These are phyloP conservation scores for Globodera ellingtonae DNA, from an alignment of 1,140 invertebrate species.

Conservation along the genomic window DNA sequence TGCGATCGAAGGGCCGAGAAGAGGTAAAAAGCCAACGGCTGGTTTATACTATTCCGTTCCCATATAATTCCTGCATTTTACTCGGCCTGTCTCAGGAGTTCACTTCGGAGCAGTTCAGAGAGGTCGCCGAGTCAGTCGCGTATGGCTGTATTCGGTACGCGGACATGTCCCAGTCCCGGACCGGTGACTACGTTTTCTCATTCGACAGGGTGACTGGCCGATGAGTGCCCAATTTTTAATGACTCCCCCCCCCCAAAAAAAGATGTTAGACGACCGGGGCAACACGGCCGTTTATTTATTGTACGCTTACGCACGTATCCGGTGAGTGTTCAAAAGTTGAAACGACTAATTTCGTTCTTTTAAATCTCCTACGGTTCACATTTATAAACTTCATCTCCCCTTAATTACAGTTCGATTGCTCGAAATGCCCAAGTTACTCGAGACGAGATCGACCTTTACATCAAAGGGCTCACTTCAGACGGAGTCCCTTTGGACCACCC, in stretches of 20 bases:
- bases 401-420: constrained; percentile 72
- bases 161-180: constrained; percentile 89
- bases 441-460: constrained; percentile 43
- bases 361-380: neutral
- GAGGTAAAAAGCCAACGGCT: neutral
- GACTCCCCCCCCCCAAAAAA: constrained; percentile 2
- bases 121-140: constrained; percentile 85
- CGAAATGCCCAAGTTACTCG: constrained; percentile 74
- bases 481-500: constrained; percentile 76
- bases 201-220: constrained; percentile 79
- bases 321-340: constrained; percentile 69
- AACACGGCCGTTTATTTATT: constrained; percentile 97
- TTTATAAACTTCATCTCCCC: neutral
- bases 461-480: constrained; percentile 14
- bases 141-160: constrained; percentile 99
- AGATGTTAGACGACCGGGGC: constrained; percentile 97
- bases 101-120: constrained; percentile 78
- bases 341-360: neutral
- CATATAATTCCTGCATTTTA: constrained; percentile 1
- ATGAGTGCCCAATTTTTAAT: neutral
- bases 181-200: constrained; percentile 94
- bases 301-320: constrained; percentile 91
- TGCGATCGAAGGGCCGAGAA: constrained; percentile 83
- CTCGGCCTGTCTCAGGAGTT: constrained; percentile 71
- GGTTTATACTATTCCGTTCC: neutral